phyloP scores from a whole-genome alignment of 2,888 invertebrate genomes.

The Pyrrhia umbra region DNA sequence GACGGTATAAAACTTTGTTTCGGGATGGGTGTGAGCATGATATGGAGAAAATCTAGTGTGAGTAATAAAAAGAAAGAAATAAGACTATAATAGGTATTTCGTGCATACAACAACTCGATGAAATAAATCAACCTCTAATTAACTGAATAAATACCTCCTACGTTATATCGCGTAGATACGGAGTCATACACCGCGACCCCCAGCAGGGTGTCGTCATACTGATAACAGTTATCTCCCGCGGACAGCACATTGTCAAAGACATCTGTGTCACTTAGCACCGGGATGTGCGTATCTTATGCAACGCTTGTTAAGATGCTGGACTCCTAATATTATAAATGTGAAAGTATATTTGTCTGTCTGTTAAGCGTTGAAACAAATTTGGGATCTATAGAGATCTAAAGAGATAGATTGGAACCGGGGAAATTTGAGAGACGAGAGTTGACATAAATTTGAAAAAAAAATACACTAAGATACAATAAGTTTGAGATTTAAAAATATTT shows the following conservation, averaged over 20 bases:
- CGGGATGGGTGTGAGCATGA: too few relatives aligned
- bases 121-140: not conserved
- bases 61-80: too few relatives aligned
- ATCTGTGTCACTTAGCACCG: constrained; percentile 38
- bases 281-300: constrained; percentile 9
- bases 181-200: constrained; percentile 63
- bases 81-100: too few relatives aligned
- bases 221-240: constrained; percentile 54
- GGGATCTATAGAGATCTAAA: not conserved
- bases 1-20: too few relatives aligned
- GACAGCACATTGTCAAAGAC: constrained; percentile 49
- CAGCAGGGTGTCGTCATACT: constrained; percentile 63
- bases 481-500: too few relatives aligned
- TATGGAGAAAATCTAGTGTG: too few relatives aligned
- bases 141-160: not conserved
- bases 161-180: constrained; percentile 8
- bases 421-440: too few relatives aligned
- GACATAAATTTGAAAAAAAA: too few relatives aligned
- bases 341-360: too few relatives aligned
- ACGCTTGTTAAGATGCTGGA: not conserved
- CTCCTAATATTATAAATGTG: not conserved
- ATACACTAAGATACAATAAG: too few relatives aligned
- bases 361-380: too few relatives aligned
- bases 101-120: too few relatives aligned
- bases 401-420: not conserved